Evolutionary conservation across 1,140 invertebrate genomes (phyloP).

Genomic region (Triops longicaudatus): DNA sequence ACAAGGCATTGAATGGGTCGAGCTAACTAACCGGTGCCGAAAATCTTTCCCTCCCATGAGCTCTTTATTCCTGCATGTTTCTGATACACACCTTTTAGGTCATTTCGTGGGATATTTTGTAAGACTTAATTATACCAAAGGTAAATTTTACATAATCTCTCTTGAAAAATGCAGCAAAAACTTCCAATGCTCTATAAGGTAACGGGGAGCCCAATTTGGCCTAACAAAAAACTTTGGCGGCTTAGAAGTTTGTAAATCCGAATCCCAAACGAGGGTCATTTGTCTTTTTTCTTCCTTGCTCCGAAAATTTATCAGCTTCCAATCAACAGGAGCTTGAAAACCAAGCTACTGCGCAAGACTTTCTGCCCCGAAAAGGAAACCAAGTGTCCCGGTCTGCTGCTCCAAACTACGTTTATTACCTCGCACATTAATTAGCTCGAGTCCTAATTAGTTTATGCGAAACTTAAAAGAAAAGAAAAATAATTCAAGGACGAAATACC

Average conservation of each 20-base stretch:
- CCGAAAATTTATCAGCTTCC: not conserved
- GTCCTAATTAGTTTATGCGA: too few species aligned
- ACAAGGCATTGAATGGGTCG: not conserved
- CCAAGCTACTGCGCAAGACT: not conserved
- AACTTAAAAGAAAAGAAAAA: too few species aligned
- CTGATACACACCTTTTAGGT: not conserved
- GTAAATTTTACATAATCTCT: not conserved
- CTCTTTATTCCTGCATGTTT: not conserved
- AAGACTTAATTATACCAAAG: not conserved
- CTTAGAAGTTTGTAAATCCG: not conserved
- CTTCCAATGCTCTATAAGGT: not conserved
- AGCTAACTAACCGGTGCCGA: constrained; percentile 2
- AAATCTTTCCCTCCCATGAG: not conserved
- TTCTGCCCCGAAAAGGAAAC: not conserved
- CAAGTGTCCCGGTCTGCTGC: not conserved
- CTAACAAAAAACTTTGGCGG: not conserved
- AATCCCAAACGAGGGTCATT: not conserved
- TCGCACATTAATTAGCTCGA: too few species aligned
- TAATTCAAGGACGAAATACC: too few species aligned
- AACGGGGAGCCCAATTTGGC: not conserved
- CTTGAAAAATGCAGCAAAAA: not conserved
- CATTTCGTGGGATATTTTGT: not conserved
- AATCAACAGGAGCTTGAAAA: not conserved
- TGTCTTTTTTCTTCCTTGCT: not conserved
- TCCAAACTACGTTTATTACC: not conserved